Base-by-base conservation (phyloP, 2,113 vertebrate genomes). In the Archilochus colubris region DNA sequence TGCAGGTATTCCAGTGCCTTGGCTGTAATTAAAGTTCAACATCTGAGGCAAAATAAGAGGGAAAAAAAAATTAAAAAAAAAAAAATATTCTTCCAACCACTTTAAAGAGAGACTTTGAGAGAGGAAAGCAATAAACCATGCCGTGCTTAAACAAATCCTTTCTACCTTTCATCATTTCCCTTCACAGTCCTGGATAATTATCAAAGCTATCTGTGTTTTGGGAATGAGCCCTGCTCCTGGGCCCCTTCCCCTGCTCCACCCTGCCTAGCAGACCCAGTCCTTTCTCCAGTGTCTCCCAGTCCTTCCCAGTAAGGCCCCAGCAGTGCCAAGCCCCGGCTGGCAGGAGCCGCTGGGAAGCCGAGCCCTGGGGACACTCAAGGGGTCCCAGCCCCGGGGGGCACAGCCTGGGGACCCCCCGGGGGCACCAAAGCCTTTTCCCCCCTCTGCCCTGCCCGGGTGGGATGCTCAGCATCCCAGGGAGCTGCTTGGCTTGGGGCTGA, bases 101-200 rank as follows among this genome's bases (percentile, higher is more conserved):
- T 97, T 96, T 93, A 95, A 97, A 97, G 96, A 55, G 70, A 33
- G 5, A 73, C 93, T 94, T 91, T 63, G 91, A 82, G 86, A 79
- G 79, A 81, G 94, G 94, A 86, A 88, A 74, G 95, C 91, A 95
- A 83, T 95, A 96, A 97, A 96, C 82, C 75, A 80, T 62, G 61
- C 93, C 17, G 10, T 68, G 95, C 93, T 97, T 91, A 89, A 95
- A 95, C 95, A 97, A 96, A 95, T 95, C 95, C 93, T 89, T 92
- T 89, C 81, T 86, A 95, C 93, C 94, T 97, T 97, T 96, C 94
- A 95, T 96, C 95, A 86, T 97, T 94, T 90, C 93, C 78, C 87
- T 96, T 94, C 73, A n/a, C 87, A 89, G 77, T 21, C 89, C 85
- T 95, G 95, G 94, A 91, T 95, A 96, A 97, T 97, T 96, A 97